Base-by-base conservation (phyloP, 2,113 vertebrate genomes). In the Sterrhoptilus dennistouni region DNA sequence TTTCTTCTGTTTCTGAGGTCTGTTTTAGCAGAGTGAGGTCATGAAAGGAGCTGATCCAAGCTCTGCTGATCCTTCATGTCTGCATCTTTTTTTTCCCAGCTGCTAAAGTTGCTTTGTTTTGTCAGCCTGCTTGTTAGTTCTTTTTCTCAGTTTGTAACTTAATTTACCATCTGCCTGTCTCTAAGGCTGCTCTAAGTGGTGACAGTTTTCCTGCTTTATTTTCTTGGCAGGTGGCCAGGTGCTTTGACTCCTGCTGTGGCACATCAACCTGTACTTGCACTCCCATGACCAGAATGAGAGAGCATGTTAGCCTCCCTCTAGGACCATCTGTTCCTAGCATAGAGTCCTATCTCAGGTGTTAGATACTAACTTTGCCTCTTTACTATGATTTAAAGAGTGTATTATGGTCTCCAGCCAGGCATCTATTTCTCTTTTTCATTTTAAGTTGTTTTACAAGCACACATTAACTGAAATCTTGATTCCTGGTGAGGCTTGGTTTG, bases 101-200 rank as follows among this genome's bases (percentile, higher is more conserved):
- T 90, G 80, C 87, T 79, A 25, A 70, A 95, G 79, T 96, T 93
- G 66, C 84, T 95, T 96, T 92, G 79, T 80, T 95, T 94, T 84
- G 68, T 79, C 82, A 87, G 82, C 36, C 77, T 84, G 77, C 92
- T 78, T 83, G 84, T 89, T 95, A 88, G 84, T 83, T 93, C 8
- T 15, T 63, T 95, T 96, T 96, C 95, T 96, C 72, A 68, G 90
- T 89, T 95, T 81, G 87, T 91, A 87, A 94, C 92, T 96, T 97
- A 94, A 96, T 97, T 96, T 96, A 60, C 97, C 96, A 96, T 97
- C 96, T 96, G 96, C 89, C 82, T 33, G 59, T 96, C 89, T 90
- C 76, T 82, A 24, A 80, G 54, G 40, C 89, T 53, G 47, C 74
- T 90, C 40, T 76, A 64, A 93, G 87, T 53, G 69, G 89, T 87